Base-by-base conservation (phyloP, 1,140 invertebrate genomes). In the Meloidogyne hapla region DNA sequence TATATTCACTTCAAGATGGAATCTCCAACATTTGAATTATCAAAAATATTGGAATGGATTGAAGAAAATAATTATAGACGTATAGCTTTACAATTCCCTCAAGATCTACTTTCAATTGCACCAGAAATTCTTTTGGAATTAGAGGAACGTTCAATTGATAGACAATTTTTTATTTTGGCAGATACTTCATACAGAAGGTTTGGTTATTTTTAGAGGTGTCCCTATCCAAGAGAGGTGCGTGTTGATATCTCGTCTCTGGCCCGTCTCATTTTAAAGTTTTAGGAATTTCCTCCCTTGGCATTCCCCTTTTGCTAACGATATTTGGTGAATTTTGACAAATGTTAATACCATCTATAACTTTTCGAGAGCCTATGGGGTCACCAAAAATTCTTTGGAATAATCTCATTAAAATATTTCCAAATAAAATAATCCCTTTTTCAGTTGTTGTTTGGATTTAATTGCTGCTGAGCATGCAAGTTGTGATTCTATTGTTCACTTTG, bases 151-250 rank as follows among this genome's bases (percentile, higher is more conserved):
- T 45, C 62, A 10, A 42, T 9, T 23, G 56, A 26, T n/a, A 25
- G 48, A 33, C 83, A 84, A 61, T 45, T 79, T 18, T 84, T 77
- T 56, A 67, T 84, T 64, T 72, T 84, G 13, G 83, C 82, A 1
- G 83, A 84, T 71, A 84, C 83, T 6, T 82, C 79, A 68, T 84
- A 84, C 65, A 62, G 83, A 68, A 84, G 82, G 83, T 84, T 23
- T 56, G 15, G 0, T 2, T 1, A 33, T 33, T 33, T 33, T 33
- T 33, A n/a, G n/a, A n/a, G n/a, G n/a, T n/a, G n/a, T n/a, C n/a
- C n/a, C n/a, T n/a, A n/a, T n/a, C n/a, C n/a, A n/a, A n/a, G n/a
- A n/a, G n/a, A n/a, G n/a, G n/a, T n/a, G n/a, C n/a, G n/a, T n/a
- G n/a, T n/a, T n/a, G n/a, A n/a, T n/a, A n/a, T n/a, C n/a, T n/a